These are phyloP conservation scores for Tineola bisselliella DNA, from an alignment of 2,888 invertebrate genomes.

Conservation along the genomic window DNA sequence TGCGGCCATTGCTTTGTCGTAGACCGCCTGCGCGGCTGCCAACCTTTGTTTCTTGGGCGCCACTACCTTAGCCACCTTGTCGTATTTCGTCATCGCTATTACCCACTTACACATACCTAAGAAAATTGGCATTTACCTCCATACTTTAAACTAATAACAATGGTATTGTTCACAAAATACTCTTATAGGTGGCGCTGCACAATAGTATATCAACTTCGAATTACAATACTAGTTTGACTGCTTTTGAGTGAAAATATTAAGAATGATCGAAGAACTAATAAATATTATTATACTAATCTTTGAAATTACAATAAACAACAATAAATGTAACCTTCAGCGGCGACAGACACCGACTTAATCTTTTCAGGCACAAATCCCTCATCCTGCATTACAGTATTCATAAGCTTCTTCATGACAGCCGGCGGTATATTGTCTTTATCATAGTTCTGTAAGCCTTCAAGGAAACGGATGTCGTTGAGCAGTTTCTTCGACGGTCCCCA, in stretches of 20 bases:
- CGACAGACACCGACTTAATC: constrained; percentile 85
- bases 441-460: constrained; percentile 86
- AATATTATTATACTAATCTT: not conserved
- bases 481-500: constrained; percentile 92
- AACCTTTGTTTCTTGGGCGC: constrained; percentile 95
- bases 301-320: not conserved
- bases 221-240: too few relatives aligned
- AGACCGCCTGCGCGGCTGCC: constrained; percentile 84
- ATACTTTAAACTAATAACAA: constrained; percentile 8
- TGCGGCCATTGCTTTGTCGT: constrained; percentile 77
- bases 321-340: constrained; percentile 76
- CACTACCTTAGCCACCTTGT: constrained; percentile 89
- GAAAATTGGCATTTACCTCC: not conserved
- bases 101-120: constrained; percentile 91
- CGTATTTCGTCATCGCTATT: constrained; percentile 93
- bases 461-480: constrained; percentile 90
- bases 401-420: constrained; percentile 82
- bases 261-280: too few relatives aligned
- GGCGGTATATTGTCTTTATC: constrained; percentile 95
- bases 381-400: constrained; percentile 81
- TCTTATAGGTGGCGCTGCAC: too few relatives aligned
- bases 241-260: too few relatives aligned
- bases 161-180: too few relatives aligned
- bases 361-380: constrained; percentile 93
- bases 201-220: too few relatives aligned